phyloP scores from a whole-genome alignment of 2,113 vertebrate species.

The Butorides virescens region DNA sequence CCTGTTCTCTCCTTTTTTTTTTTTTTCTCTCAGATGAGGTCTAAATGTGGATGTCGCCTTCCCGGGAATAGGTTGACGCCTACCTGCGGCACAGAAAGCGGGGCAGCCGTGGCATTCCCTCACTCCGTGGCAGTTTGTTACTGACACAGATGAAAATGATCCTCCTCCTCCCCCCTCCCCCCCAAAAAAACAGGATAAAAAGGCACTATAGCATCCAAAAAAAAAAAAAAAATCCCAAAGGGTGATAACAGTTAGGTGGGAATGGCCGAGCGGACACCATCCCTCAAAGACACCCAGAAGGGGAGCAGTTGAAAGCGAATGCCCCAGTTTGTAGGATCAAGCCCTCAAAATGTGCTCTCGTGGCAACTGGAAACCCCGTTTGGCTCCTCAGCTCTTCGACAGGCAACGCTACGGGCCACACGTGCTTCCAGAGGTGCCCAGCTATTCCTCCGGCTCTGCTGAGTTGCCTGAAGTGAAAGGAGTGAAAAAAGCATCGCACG shows the following conservation, averaged over 20 bases:
- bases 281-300: background rate
- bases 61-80: background rate
- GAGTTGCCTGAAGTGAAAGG: background rate
- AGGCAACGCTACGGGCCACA: rapidly evolving
- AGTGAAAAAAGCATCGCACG: rapidly evolving
- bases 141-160: background rate
- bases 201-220: background rate
- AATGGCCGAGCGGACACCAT: background rate
- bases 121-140: rapidly evolving
- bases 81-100: background rate
- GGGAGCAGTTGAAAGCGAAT: background rate
- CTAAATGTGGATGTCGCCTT: background rate
- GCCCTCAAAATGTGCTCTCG: rapidly evolving
- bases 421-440: background rate
- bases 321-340: background rate
- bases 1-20: background rate
- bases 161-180: background rate
- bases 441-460: background rate
- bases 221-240: background rate
- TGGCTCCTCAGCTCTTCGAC: background rate
- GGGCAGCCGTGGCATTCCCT: background rate
- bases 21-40: background rate
- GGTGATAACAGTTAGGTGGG: background rate
- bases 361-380: background rate
- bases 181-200: background rate